Evolutionary conservation across 2,797 vertebrate genomes (phyloP), one percentile per base, ranked within the genome.

Genomic region (Phyllotis vaccarum): DNA sequence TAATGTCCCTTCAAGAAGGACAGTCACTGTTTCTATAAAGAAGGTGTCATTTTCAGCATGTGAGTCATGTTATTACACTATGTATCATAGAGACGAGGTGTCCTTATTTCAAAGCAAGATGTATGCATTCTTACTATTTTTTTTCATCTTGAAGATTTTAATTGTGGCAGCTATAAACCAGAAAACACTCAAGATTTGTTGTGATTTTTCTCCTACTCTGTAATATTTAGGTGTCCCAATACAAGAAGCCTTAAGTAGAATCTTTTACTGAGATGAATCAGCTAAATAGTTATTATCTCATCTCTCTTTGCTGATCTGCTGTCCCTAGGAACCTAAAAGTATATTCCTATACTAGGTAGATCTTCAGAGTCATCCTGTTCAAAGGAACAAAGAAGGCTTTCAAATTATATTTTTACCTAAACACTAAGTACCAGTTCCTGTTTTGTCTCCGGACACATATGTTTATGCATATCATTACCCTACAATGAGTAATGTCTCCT

Each of bases 31-130:
- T 78, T 79, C 34, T 93, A 76, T 86, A 81, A 34, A 60, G 0
- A 19, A 79, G 54, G 5, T 76, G 22, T 52, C 66, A 64, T 62
- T 85, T 80, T 88, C 6, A 75, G 5, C 83, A 4, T 56, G n/a
- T 13, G 89, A 54, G 43, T 2, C 21, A 83, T 60, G 13, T 68
- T 91, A 86, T 54, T 70, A 89, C 43, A 0, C 10, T 80, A 2
- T 27, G 11, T 80, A 56, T 24, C 34, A 37, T 24, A 80, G 16
- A 58, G 21, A 31, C 54, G 17, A 78, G 75, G 6, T 40, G 17
- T 74, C 91, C 81, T 70, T 85, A 92, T 91, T 82, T 22, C 87
- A 82, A 95, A 96, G 72, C 16, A 89, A 56, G 24, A 2, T 78
- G 46, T 54, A 70, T 34, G 31, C 76, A 37, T 6, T 37, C 16